Evolutionary conservation across 2,113 vertebrate genomes (phyloP).

Genomic region (Ia io): DNA sequence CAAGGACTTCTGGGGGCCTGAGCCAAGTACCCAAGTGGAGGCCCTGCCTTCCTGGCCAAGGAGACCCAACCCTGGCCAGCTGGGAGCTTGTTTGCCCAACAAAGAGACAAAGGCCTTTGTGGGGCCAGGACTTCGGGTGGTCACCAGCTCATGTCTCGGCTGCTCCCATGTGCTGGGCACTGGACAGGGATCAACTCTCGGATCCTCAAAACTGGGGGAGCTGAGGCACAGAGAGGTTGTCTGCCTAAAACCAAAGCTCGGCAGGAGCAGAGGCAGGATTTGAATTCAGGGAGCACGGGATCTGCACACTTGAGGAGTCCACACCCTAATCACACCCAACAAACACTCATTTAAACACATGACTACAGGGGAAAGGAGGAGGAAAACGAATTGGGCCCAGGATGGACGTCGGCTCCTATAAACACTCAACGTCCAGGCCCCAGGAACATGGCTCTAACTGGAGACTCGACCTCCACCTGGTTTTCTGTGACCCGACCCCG

Average conservation of each 20-base stretch:
- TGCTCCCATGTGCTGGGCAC: fast-evolving
- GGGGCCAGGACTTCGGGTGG: background rate
- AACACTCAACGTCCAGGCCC: background rate
- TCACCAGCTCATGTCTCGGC: fast-evolving
- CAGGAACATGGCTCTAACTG: background rate
- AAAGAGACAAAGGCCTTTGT: background rate
- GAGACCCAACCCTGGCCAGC: background rate
- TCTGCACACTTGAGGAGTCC: background rate
- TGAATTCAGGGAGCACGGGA: no score
- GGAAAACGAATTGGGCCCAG: fast-evolving
- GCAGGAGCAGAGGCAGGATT: background rate
- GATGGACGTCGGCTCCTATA: fast-evolving
- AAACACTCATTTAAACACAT: background rate
- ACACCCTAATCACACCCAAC: background rate
- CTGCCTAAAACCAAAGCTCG: background rate
- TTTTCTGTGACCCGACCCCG: background rate
- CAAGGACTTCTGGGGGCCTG: background rate
- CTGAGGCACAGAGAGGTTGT: background rate
- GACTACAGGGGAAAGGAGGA: background rate
- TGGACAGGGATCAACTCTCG: fast-evolving
- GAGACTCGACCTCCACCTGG: background rate
- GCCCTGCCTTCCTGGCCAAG: background rate
- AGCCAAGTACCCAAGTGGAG: background rate
- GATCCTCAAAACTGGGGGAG: background rate
- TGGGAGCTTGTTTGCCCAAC: background rate